Evolutionary conservation across 92 coral and sea anemone genomes (phyloP).

Genomic region (Epizoanthus stellaris): DNA sequence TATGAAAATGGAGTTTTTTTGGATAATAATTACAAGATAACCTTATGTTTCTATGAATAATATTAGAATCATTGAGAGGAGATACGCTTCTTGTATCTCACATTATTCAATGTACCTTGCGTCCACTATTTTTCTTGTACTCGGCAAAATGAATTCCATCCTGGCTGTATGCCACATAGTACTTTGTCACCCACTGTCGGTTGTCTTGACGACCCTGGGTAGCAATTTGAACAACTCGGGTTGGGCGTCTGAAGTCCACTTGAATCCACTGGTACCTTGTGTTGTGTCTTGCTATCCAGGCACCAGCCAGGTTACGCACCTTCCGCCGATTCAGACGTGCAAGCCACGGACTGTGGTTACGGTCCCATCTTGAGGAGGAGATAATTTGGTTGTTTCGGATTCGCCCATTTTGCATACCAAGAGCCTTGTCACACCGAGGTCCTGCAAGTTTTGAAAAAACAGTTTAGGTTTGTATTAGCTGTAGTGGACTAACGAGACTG

Average conservation of each 20-base stretch:
- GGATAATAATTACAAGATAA: no score
- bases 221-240: conserved; percentile 25
- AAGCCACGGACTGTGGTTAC: conserved; percentile 23
- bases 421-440: conserved; percentile 42
- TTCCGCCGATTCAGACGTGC: conserved; percentile 35
- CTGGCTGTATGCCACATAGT: conserved; percentile 28
- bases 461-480: background rate
- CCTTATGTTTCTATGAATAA: no score
- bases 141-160: conserved; percentile 39
- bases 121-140: conserved; percentile 30
- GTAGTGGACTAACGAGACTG: no score
- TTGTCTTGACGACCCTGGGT: conserved; percentile 38
- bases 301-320: conserved; percentile 7
- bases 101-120: conserved; percentile 4
- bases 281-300: conserved; percentile 29
- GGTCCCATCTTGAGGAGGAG: conserved; percentile 18
- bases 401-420: conserved; percentile 46
- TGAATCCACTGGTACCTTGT: conserved; percentile 34
- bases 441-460: background rate
- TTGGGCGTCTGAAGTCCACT: conserved; percentile 26
- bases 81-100: no score
- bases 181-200: conserved; percentile 27
- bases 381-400: conserved; percentile 28
- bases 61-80: no score
- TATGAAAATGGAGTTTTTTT: no score